These are phyloP conservation scores for Acanthurus leucopareius DNA, from an alignment of 2,797 vertebrate genomes.

Conservation along the genomic window DNA sequence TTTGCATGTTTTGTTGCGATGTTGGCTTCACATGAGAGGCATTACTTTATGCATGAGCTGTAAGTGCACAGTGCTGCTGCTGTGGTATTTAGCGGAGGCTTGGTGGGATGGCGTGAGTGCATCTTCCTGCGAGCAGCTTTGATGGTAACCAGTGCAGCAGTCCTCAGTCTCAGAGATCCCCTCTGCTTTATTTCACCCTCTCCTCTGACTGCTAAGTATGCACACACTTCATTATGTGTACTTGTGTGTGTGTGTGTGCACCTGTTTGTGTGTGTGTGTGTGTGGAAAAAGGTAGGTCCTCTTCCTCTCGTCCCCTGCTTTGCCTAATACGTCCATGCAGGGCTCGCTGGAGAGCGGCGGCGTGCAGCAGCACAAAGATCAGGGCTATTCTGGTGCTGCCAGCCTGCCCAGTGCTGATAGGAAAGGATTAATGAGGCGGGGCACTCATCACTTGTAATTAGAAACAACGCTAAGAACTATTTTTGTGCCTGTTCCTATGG, in stretches of 20 bases:
- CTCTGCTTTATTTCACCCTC: slow-evolving; percentile 75
- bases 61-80: slow-evolving; percentile 28
- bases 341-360: slow-evolving; percentile 70
- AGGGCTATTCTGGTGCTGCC: slow-evolving; percentile 93
- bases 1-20: neutral
- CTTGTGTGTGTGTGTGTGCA: slow-evolving; percentile 13
- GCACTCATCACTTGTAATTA: slow-evolving; percentile 92
- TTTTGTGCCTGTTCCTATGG: slow-evolving; percentile 89
- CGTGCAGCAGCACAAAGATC: slow-evolving; percentile 88
- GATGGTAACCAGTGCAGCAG: slow-evolving; percentile 69
- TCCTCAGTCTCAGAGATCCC: slow-evolving; percentile 52
- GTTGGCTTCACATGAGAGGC: slow-evolving; percentile 12
- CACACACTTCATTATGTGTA: slow-evolving; percentile 38
- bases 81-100: slow-evolving; percentile 34
- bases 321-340: slow-evolving; percentile 92
- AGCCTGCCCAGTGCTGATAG: slow-evolving; percentile 88
- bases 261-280: slow-evolving; percentile 24
- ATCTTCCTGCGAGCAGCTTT: slow-evolving; percentile 62
- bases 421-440: slow-evolving; percentile 91
- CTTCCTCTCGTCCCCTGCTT: slow-evolving; percentile 68
- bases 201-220: slow-evolving; percentile 59
- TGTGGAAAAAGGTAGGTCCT: slow-evolving; percentile 68
- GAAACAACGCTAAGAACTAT: slow-evolving; percentile 91
- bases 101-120: slow-evolving; percentile 46
- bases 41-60: slow-evolving; percentile 34